phyloP scores from a whole-genome alignment of 2,797 vertebrate species.

The Ispidina lecontei region DNA sequence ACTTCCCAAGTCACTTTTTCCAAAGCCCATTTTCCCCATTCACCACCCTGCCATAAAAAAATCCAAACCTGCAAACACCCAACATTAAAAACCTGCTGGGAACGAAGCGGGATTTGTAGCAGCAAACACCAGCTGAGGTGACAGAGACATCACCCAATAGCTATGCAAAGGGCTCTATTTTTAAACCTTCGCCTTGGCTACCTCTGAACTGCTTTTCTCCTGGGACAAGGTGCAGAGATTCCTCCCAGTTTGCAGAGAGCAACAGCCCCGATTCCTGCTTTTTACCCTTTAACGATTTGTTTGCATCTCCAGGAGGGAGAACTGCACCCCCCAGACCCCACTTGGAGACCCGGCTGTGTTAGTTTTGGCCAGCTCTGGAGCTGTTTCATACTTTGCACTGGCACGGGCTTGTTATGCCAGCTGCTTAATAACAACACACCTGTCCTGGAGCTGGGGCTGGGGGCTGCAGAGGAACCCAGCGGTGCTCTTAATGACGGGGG shows the following conservation, averaged over 20 bases:
- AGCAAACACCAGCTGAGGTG: not conserved
- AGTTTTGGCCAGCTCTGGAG: conserved; percentile 68
- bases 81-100: conserved; percentile 4
- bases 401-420: conserved; percentile 78
- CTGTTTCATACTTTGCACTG: conserved; percentile 63
- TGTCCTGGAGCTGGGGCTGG: conserved; percentile 62
- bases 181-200: conserved; percentile 56
- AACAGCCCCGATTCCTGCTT: not conserved
- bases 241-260: conserved; percentile 4
- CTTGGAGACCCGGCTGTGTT: conserved; percentile 61
- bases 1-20: conserved; percentile 42
- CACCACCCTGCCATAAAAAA: not conserved
- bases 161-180: conserved; percentile 64
- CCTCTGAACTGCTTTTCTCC: conserved; percentile 39
- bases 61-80: not conserved
- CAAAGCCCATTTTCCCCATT: not conserved
- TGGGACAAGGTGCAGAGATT: not conserved
- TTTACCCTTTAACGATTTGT: conserved; percentile 69
- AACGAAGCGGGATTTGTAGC: not conserved
- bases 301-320: conserved; percentile 66
- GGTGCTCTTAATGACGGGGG: conserved; percentile 56
- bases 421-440: conserved; percentile 81
- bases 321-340: conserved; percentile 54
- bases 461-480: conserved; percentile 40
- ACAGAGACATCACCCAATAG: conserved; percentile 60